These are phyloP conservation scores for Mobula hypostoma DNA, from an alignment of 2,113 vertebrate species.

Conservation along the genomic window DNA sequence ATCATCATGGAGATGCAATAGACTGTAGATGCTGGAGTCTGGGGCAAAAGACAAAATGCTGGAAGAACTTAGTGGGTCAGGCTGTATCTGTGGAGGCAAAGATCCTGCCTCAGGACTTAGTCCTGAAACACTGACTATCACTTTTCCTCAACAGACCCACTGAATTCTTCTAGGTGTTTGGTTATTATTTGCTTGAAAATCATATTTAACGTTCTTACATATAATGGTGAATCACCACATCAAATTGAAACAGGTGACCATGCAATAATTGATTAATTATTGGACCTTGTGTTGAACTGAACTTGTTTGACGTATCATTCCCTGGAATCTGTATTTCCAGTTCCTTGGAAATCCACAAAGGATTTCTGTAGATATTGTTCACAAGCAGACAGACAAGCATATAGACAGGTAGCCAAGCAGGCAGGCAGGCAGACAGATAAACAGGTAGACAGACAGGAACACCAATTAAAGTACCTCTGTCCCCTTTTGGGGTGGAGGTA, in stretches of 20 bases:
- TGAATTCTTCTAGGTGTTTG: too few species aligned
- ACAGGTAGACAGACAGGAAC: background rate
- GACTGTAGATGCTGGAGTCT: too few species aligned
- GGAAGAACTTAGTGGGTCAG: too few species aligned
- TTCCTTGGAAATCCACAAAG: background rate
- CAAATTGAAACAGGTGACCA: slow-evolving; percentile 20
- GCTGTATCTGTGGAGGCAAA: too few species aligned
- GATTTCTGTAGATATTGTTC: slow-evolving; percentile 29
- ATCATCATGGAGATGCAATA: too few species aligned
- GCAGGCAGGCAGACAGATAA: slow-evolving; percentile 15
- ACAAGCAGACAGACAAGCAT: slow-evolving; percentile 16
- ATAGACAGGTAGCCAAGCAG: slow-evolving; percentile 27
- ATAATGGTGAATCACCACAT: background rate
- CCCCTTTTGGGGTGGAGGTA: slow-evolving; percentile 30
- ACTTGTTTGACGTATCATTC: background rate
- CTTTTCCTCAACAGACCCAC: too few species aligned
- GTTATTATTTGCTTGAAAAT: background rate
- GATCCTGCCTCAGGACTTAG: too few species aligned
- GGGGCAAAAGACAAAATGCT: too few species aligned
- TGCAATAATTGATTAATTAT: slow-evolving; percentile 30
- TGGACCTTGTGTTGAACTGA: background rate
- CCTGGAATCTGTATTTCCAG: background rate
- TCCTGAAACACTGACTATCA: too few species aligned
- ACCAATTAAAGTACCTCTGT: slow-evolving; percentile 31
- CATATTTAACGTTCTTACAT: background rate